Percentiles rank a stretch among this genome's conserved stretches.
phyloP scores from a whole-genome alignment of 2,113 vertebrate species.

The Proteles cristata region DNA sequence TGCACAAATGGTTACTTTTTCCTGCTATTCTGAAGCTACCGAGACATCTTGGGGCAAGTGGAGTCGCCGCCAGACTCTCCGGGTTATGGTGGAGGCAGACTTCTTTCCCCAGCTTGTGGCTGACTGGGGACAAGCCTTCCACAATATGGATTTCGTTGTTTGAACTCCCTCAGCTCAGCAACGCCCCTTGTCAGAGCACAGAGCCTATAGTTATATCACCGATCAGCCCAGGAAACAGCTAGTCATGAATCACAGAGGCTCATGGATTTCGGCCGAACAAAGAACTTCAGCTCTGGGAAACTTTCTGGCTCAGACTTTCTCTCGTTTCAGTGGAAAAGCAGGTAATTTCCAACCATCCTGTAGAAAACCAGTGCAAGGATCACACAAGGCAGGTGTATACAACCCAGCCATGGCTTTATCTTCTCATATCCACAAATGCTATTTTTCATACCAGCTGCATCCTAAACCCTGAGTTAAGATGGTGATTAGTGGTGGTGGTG shows the following conservation, averaged over 20 bases:
- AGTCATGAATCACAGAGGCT: slow-evolving; percentile 82
- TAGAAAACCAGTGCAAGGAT: background rate
- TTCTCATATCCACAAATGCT: slow-evolving; percentile 73
- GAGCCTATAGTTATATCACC: slow-evolving; percentile 65
- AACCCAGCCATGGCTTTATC: slow-evolving; percentile 71
- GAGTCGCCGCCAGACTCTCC: slow-evolving; percentile 36
- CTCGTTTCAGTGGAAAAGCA: slow-evolving; percentile 54
- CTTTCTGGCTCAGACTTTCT: background rate
- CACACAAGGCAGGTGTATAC: slow-evolving; percentile 80
- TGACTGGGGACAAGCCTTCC: slow-evolving; percentile 71
- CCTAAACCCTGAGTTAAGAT: slow-evolving; percentile 85
- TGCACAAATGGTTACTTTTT: background rate
- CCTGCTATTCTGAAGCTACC: background rate
- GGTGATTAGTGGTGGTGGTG: slow-evolving; percentile 89
- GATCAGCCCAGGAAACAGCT: slow-evolving; percentile 82
- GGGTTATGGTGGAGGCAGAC: slow-evolving; percentile 59
- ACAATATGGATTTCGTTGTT: slow-evolving; percentile 86
- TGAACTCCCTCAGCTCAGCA: slow-evolving; percentile 72
- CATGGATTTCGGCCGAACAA: slow-evolving; percentile 84
- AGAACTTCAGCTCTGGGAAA: slow-evolving; percentile 77
- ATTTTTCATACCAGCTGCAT: slow-evolving; percentile 88
- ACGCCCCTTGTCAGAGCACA: slow-evolving; percentile 81
- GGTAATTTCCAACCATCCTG: slow-evolving; percentile 24
- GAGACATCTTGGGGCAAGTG: slow-evolving; percentile 11
- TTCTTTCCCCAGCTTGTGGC: slow-evolving; percentile 73